A percentile compares a stretch with the other conserved stretches of the same genome.
phyloP scores from a whole-genome alignment of 2,888 invertebrate genomes.

The Pyrrhosoma nymphula region DNA sequence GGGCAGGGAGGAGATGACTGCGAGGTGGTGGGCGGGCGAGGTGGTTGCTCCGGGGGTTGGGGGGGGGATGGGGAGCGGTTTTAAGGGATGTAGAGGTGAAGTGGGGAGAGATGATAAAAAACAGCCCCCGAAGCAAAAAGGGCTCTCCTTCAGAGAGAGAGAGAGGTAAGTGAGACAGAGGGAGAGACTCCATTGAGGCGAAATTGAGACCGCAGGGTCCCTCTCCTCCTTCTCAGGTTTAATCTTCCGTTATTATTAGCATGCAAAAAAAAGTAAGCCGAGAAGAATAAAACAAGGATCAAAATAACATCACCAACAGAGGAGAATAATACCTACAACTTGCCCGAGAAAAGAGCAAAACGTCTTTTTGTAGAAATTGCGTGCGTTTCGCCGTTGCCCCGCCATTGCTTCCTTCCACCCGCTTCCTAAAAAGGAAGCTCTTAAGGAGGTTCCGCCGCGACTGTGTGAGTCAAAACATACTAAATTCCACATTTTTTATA shows the following conservation, averaged over 20 bases:
- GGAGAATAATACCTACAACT: neutral
- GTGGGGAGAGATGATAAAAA: neutral
- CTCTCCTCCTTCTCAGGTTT: neutral
- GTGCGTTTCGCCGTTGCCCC: no score
- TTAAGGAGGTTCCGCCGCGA: no score
- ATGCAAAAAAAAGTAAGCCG: neutral
- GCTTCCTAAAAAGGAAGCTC: no score
- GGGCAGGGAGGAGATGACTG: neutral
- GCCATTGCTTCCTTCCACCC: no score
- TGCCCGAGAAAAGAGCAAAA: no score
- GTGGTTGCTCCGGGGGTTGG: neutral
- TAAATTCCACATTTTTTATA: no score
- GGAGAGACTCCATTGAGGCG: neutral
- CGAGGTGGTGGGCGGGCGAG: neutral
- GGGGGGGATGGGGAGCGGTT: neutral
- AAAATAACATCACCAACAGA: neutral
- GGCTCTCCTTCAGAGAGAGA: neutral
- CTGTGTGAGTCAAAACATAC: no score
- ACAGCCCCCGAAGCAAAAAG: neutral
- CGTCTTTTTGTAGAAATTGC: no score
- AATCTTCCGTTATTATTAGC: neutral
- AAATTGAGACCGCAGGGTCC: constrained; percentile 8
- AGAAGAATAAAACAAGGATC: neutral
- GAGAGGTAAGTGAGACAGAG: neutral
- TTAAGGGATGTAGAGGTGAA: neutral